Evolutionary conservation across 2,797 vertebrate genomes (phyloP), one percentile per base, ranked within the genome.

Genomic region (Anguilla marmorata): DNA sequence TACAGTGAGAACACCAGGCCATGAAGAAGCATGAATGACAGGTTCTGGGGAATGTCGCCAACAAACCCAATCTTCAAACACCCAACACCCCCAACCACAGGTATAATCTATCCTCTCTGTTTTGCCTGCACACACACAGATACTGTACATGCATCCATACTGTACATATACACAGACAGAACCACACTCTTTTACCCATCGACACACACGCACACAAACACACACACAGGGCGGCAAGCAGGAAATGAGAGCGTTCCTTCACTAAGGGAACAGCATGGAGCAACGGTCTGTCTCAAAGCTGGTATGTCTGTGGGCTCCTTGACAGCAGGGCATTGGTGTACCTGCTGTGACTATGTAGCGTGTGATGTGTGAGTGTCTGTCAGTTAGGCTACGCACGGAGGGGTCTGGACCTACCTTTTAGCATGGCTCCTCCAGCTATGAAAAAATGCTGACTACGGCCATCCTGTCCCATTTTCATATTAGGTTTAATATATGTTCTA

Each of bases 401-500:
- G n/a, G 69, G 9, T 3, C 1, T n/a, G 63, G 63, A 11, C 3
- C 30, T 30, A 30, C 69, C 27, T 30, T 16, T 30, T 14, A 74
- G 11, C 69, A 14, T 37, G 27, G 69, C 8, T 74, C 69, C 24
- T 27, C n/a, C 69, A 74, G 69, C 69, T 16, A 0, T 21, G 41
- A 24, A 21, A 27, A 45, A 80, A 24, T 80, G 76, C 76, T 80
- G 76, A 80, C 76, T 45, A 12, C 12, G 41, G 76, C 41, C 41
- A 48, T 8, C 76, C 90, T 89, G 90, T 91, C 91, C 92, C 93
- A 91, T 83, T 92, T 94, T 85, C 30, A 85, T 85, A 91, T 91
- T 87, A 89, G 89, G 86, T 88, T 92, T 93, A 93, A 94, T 90
- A 88, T 85, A 85, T 58, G 45, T 58, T 58, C 12, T 33, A 85